phyloP scores from a whole-genome alignment of 2,797 vertebrate species.

The Tachyglossus aculeatus region DNA sequence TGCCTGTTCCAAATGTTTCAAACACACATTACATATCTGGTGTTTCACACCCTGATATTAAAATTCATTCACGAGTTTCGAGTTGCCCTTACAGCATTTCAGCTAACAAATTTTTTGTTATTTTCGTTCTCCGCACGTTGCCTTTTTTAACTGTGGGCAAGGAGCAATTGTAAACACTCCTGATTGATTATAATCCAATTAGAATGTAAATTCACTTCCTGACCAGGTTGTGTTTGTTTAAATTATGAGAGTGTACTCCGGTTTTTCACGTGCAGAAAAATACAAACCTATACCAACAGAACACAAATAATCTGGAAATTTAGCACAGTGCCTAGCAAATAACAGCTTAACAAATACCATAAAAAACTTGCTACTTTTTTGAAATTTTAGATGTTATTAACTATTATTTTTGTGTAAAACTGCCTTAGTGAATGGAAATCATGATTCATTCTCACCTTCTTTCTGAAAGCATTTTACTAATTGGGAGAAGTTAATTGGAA shows the following conservation, averaged over 20 bases:
- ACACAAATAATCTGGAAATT: conserved; percentile 29
- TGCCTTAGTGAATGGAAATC: too few relatives aligned
- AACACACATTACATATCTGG: conserved; percentile 36
- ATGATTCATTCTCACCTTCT: too few relatives aligned
- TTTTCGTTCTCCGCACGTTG: conserved; percentile 39
- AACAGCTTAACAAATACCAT: too few relatives aligned
- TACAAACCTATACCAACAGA: conserved; percentile 39
- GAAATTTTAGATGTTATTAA: too few relatives aligned
- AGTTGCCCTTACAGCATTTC: conserved; percentile 54
- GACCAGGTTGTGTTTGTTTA: conserved; percentile 29
- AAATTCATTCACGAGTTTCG: conserved; percentile 51
- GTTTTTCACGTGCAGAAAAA: conserved; percentile 30
- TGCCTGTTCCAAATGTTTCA: conserved; percentile 43
- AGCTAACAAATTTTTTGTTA: conserved; percentile 47
- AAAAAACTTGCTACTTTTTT: too few relatives aligned
- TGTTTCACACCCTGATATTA: conserved; percentile 43
- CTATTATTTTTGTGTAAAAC: too few relatives aligned
- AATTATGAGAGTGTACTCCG: conserved; percentile 35
- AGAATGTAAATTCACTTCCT: conserved; percentile 33
- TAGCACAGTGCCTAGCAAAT: too few relatives aligned
- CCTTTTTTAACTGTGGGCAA: conserved; percentile 44
- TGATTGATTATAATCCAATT: conserved; percentile 25
- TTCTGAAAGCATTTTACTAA: too few relatives aligned
- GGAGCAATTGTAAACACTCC: conserved; percentile 30
- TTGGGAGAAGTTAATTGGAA: too few relatives aligned